These are phyloP conservation scores for Semaprochilodus insignis DNA, from an alignment of 2,797 vertebrate genomes.

Conservation along the genomic window DNA sequence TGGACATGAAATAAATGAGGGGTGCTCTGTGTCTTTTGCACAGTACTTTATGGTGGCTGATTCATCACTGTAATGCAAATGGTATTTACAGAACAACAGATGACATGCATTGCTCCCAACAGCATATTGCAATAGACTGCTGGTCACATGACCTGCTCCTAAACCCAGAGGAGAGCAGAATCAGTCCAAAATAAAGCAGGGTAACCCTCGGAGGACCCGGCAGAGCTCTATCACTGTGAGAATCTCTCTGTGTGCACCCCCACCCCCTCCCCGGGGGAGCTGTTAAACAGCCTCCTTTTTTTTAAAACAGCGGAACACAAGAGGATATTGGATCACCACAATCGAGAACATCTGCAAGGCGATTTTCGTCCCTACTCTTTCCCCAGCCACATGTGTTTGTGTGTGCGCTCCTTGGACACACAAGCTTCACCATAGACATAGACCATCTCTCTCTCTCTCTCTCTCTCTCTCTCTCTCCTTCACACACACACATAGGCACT, in stretches of 20 bases:
- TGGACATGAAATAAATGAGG: too few species aligned
- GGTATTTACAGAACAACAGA: constrained; percentile 13
- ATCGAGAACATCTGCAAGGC: constrained; percentile 66
- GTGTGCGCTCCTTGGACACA: constrained; percentile 29
- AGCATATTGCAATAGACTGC: neutral
- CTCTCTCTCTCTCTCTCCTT: constrained; percentile 5
- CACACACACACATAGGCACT: constrained; percentile 5
- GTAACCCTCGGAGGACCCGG: constrained; percentile 41
- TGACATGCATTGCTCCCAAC: neutral
- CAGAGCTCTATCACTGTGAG: constrained; percentile 59
- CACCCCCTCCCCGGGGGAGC: constrained; percentile 31
- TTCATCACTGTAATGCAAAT: neutral
- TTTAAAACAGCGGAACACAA: constrained; percentile 53
- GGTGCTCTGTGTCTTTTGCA: too few species aligned
- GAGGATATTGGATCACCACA: constrained; percentile 65
- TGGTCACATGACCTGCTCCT: constrained; percentile 27
- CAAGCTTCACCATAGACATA: constrained; percentile 34
- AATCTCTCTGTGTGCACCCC: constrained; percentile 47
- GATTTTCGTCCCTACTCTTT: constrained; percentile 43
- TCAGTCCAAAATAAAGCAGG: constrained; percentile 45
- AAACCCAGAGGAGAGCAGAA: constrained; percentile 42
- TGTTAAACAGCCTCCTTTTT: constrained; percentile 56
- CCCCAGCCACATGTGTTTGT: constrained; percentile 23
- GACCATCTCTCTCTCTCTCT: neutral
- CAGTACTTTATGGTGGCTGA: neutral